phyloP scores from a whole-genome alignment of 2,113 vertebrate species.

The Microcebus lehilahytsara region DNA sequence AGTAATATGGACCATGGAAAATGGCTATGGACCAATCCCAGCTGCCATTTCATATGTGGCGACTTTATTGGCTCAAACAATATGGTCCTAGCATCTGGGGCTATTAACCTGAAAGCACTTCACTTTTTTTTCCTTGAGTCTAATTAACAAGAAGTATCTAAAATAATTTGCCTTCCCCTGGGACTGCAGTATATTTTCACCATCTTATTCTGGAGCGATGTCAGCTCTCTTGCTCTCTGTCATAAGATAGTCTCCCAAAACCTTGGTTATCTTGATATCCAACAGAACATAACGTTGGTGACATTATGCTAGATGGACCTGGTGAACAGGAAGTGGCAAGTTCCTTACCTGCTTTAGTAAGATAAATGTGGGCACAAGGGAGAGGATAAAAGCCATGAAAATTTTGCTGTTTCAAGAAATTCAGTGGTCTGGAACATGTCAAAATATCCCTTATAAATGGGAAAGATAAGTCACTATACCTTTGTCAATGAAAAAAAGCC shows the following conservation, averaged over 20 bases:
- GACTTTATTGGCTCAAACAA: neutral
- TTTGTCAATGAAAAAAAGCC: no score
- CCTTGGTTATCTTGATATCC: neutral
- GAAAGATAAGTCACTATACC: neutral
- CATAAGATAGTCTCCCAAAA: neutral
- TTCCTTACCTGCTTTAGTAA: neutral
- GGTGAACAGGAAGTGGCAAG: neutral
- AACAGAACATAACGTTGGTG: neutral
- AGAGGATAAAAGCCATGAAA: neutral
- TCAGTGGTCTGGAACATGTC: neutral
- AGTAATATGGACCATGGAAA: neutral
- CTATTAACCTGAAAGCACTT: neutral
- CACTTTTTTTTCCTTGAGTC: neutral
- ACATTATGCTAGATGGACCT: neutral
- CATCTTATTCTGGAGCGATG: neutral
- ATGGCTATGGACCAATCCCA: neutral
- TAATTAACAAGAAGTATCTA: neutral
- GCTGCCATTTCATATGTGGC: neutral
- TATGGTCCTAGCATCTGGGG: neutral
- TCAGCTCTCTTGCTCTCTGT: neutral
- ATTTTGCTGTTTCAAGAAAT: neutral
- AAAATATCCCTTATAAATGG: neutral
- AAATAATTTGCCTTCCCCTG: neutral
- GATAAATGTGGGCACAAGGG: neutral
- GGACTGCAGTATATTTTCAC: neutral